These are phyloP conservation scores for Bubalus kerabau DNA, from an alignment of 2,113 vertebrate genomes.

Conservation along the genomic window DNA sequence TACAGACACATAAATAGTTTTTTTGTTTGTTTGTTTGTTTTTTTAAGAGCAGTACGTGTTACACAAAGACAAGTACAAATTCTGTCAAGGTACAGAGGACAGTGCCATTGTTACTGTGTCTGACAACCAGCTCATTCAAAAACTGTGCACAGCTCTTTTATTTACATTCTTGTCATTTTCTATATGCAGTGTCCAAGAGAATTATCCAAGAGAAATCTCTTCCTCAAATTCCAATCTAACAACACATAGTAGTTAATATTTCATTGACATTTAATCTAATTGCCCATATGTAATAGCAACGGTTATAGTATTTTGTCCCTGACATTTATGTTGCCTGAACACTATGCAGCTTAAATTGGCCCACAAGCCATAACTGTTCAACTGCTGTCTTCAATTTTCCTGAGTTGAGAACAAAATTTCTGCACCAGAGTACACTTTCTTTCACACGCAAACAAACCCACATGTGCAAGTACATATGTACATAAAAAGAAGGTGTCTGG, in stretches of 20 bases:
- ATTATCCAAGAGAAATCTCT: slow-evolving; percentile 9
- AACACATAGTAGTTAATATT: background rate
- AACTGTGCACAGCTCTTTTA: background rate
- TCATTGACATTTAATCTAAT: slow-evolving; percentile 21
- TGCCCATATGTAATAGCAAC: background rate
- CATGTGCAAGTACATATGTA: background rate
- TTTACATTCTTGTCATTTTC: background rate
- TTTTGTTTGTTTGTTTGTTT: background rate
- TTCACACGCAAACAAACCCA: background rate
- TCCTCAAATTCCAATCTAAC: background rate
- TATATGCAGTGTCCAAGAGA: background rate
- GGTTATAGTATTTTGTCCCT: background rate
- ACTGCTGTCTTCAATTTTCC: background rate
- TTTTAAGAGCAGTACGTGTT: background rate
- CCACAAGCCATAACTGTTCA: background rate
- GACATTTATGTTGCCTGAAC: background rate
- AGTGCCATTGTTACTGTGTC: background rate
- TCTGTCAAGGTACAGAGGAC: background rate
- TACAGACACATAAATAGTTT: background rate
- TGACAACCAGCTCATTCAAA: background rate
- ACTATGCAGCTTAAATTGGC: background rate
- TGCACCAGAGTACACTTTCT: background rate
- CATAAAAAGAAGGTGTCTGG: background rate
- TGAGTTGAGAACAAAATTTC: background rate
- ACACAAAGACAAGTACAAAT: background rate